Base-by-base conservation (phyloP, 2,797 vertebrate genomes). In the Chaunax sp. region DNA sequence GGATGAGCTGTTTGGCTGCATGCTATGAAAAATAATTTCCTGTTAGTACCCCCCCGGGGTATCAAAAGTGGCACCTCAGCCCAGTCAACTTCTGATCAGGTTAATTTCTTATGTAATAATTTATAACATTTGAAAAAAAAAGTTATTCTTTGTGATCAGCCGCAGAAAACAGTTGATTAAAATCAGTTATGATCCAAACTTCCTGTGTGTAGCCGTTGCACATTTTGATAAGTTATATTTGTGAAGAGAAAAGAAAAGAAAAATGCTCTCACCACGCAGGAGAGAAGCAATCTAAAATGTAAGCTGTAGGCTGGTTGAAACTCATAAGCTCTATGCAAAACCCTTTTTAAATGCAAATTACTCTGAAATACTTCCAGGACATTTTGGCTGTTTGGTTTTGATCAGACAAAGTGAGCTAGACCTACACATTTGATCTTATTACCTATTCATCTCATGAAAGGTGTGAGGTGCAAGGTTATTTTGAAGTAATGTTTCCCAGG, bases 1-100 rank as follows among this genome's bases (percentile, higher is more conserved):
- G 63, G 75, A 84, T 85, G 75, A 83, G 72, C 79, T 81, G 75
- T 80, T 83, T 67, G 67, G 61, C 69, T 23, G 38, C 54, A 68
- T 64, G 75, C 72, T 73, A 68, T 68, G 46, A 75, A 63, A 75
- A 75, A 50, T 28, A 45, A 56, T 77, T 77, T 75, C 66, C 37
- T 56, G 6, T 77, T 46, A 41, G 70, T 33, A 55, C 57, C 47
- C 57, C 47, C 14, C 1, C 6, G 62, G 69, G 69, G 53, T 65
- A 69, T 77, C 62, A 64, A 50, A 69, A 81, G 54, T 46, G 60
- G 67, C 75, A 60, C 51, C 61, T 63, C 22, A 15, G 41, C 64
- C 22, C 41, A 19, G 38, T 70, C 38, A 14, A 44, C n/a, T 25
- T 20, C 52, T 22, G 22, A 22, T 50, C 40, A 22, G 43, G 43